Percentiles rank a stretch among this genome's conserved stretches.
Evolutionary conservation across 2,888 invertebrate species (phyloP).

Genomic region (Diloba caeruleocephala): DNA sequence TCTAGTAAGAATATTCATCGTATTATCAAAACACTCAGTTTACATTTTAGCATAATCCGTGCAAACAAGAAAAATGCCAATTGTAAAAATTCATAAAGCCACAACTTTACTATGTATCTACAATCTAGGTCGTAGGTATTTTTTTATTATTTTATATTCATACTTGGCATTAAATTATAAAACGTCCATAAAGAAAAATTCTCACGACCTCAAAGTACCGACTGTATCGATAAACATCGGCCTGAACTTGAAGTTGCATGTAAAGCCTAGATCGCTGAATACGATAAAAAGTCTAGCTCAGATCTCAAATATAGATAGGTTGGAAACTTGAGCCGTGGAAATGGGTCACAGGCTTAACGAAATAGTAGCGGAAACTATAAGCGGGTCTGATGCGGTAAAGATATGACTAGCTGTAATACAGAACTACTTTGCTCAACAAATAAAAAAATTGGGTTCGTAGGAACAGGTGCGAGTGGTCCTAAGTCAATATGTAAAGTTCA

Average conservation of each 20-base stretch:
- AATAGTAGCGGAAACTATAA: constrained; percentile 57
- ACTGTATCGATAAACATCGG: constrained; percentile 66
- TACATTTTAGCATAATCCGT: neutral
- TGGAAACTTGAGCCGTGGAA: constrained; percentile 73
- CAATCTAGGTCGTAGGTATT: constrained; percentile 36
- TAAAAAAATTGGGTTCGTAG: constrained; percentile 47
- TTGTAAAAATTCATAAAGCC: constrained; percentile 7
- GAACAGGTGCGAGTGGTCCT: constrained; percentile 50
- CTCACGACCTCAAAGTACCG: constrained; percentile 52
- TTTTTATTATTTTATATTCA: constrained; percentile 43
- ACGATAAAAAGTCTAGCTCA: constrained; percentile 73
- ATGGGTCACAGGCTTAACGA: constrained; percentile 74
- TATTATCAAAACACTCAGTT: neutral
- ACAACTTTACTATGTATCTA: constrained; percentile 30
- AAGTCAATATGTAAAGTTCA: constrained; percentile 53
- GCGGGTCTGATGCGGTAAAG: constrained; percentile 27
- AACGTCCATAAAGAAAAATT: constrained; percentile 45
- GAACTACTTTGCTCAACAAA: constrained; percentile 43
- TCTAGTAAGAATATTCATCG: no score
- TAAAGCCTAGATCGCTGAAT: constrained; percentile 67
- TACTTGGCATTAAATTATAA: constrained; percentile 49
- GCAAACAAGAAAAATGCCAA: constrained; percentile 8
- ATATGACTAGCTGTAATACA: constrained; percentile 16
- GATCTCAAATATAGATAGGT: constrained; percentile 76
- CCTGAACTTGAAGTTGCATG: constrained; percentile 72